Evolutionary conservation across 2,888 invertebrate genomes (phyloP), one percentile per base, ranked within the genome.

Genomic region (Xanthostigma xanthostigma): DNA sequence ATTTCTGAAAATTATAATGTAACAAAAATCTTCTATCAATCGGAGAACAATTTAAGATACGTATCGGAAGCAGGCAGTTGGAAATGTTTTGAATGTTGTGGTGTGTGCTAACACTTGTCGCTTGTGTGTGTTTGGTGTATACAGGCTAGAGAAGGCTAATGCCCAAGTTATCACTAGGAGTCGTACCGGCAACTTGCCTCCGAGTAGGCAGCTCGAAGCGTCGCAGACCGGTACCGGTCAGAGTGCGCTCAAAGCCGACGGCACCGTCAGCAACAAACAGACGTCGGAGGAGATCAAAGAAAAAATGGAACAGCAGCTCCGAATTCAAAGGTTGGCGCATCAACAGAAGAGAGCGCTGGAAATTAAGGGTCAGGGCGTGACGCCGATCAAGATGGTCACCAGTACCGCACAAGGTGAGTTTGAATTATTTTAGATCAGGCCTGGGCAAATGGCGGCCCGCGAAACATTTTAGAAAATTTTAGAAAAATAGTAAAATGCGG

Each of bases 241-340:
- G 50, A 59, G 66, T 41, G 60, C 67, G 34, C 64, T 66, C 10
- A 60, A 51, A 43, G 55, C 51, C 10, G 54, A 59, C 36, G 56
- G 66, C 59, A 54, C 70, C 6, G 70, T 73, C 9, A 74, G 65
- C 58, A 75, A 67, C 55, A 77, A 79, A 58, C 73, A 78, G 0
- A 77, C 78, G 34, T 76, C 82, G 0, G 78, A 83, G 55, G 88
- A 89, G 60, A 78, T 85, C 52, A 88, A 87, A 64, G 91, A 92
- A 57, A 90, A 90, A 65, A 82, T 92, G 82, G 93, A 94, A 60
- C 88, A 89, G 54, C 90, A 93, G 61, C 67, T 94, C 54, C 81
- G 89, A 49, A 74, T 90, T 58, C 94, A 94, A 63, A 70, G 93
- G 52, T 85, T 88, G 17, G 90, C 88, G 1, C 88, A 90, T 67